These are phyloP conservation scores for Zaprionus davidi DNA, from an alignment of 1,140 invertebrate species.

Conservation along the genomic window DNA sequence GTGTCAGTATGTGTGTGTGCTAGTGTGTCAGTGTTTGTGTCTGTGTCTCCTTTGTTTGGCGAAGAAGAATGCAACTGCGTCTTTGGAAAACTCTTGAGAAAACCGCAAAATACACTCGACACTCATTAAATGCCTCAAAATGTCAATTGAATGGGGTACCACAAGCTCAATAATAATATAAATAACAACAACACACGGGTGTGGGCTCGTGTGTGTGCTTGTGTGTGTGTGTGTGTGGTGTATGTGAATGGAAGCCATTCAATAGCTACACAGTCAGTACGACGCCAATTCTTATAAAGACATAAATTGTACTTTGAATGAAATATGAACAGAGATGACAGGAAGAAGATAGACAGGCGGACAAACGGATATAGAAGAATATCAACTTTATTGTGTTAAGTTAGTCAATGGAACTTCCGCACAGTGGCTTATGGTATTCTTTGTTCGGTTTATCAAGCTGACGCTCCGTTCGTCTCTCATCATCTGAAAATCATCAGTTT, in stretches of 20 bases:
- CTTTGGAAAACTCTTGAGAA: conserved; percentile 8
- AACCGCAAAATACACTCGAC: conserved; percentile 29
- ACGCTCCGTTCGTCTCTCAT: neutral
- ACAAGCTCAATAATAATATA: conserved; percentile 23
- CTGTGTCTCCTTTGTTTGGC: conserved; percentile 15
- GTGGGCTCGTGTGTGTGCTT: neutral
- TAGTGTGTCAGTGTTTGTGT: neutral
- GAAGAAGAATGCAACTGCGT: conserved; percentile 9
- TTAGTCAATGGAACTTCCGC: neutral
- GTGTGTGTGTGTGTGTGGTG: neutral
- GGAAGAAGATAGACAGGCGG: neutral
- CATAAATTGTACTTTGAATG: conserved; percentile 12
- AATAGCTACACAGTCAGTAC: neutral
- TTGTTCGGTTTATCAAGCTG: neutral
- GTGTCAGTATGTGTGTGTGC: neutral
- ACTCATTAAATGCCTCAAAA: conserved; percentile 29
- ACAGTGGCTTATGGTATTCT: neutral
- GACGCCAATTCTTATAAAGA: conserved; percentile 13
- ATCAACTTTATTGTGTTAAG: neutral
- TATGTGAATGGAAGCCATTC: conserved; percentile 12
- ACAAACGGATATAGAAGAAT: neutral
- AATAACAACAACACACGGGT: conserved; percentile 11
- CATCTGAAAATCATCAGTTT: neutral
- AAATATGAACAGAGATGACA: neutral
- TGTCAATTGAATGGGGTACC: conserved; percentile 28